Evolutionary conservation across 2,888 invertebrate genomes (phyloP).

Genomic region (Megastigmus dorsalis): DNA sequence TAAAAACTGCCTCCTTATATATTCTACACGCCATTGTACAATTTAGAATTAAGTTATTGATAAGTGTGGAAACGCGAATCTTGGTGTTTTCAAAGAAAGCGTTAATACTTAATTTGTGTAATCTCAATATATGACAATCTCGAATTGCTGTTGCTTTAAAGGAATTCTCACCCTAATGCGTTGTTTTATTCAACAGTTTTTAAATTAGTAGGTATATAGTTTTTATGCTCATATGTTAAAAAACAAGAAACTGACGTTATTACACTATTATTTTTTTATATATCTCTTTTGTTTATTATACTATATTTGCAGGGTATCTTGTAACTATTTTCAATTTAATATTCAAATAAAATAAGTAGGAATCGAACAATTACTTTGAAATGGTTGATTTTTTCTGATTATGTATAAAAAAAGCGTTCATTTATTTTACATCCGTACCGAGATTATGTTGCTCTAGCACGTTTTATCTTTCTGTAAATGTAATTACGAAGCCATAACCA

Average conservation of each 20-base stretch:
- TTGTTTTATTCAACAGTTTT: conserved; percentile 14
- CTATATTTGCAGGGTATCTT: conserved; percentile 2
- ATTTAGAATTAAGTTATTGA: conserved; percentile 32
- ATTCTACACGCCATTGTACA: conserved; percentile 43
- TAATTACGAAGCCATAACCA: conserved; percentile 15
- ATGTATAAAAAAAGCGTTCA: neutral
- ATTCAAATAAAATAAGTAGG: neutral
- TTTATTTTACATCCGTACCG: neutral
- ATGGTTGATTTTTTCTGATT: neutral
- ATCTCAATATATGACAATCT: neutral
- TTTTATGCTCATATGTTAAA: neutral
- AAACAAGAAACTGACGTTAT: neutral
- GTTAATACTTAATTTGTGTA: conserved; percentile 39
- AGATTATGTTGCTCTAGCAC: neutral
- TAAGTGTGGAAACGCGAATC: conserved; percentile 31
- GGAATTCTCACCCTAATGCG: neutral
- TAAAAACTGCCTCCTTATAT: conserved; percentile 26
- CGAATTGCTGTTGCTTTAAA: neutral
- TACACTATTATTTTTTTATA: neutral
- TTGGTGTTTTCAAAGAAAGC: neutral
- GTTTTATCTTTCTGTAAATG: conserved; percentile 23
- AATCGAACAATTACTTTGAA: neutral
- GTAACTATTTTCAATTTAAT: neutral
- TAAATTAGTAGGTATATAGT: conserved; percentile 18
- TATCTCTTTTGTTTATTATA: conserved; percentile 9